A percentile compares a stretch with the other conserved stretches of the same genome.
phyloP scores from a whole-genome alignment of 2,888 invertebrate species.

The Acleris sparsana region DNA sequence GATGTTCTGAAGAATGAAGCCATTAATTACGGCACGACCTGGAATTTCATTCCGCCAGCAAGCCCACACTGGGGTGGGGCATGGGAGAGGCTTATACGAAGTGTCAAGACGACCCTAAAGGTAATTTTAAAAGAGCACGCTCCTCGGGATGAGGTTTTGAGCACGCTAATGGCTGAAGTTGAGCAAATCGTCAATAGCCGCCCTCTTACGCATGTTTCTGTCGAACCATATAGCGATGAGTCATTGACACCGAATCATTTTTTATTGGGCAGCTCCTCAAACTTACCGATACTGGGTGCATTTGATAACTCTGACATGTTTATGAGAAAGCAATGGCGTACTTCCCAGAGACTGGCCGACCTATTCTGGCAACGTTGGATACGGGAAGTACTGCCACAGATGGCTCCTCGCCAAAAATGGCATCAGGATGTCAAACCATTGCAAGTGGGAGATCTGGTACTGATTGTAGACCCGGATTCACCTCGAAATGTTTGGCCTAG shows the following conservation, averaged over 20 bases:
- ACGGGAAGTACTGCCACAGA: conserved; percentile 2
- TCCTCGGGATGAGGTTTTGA: conserved; percentile 9
- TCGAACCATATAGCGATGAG: conserved; percentile 39
- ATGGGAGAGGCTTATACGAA: background rate
- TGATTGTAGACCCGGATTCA: background rate
- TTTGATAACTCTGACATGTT: conserved; percentile 34
- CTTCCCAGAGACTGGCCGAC: conserved; percentile 38
- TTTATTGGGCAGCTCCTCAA: conserved; percentile 38
- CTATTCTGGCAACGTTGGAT: conserved; percentile 46
- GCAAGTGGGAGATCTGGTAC: conserved; percentile 1
- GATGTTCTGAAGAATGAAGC: background rate
- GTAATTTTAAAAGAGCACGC: conserved; percentile 6
- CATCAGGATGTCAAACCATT: background rate
- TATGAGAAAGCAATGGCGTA: conserved; percentile 43
- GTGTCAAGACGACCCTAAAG: background rate
- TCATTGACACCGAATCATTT: conserved; percentile 48
- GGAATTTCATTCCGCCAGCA: too few relatives aligned
- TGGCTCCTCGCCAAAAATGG: conserved; percentile 6
- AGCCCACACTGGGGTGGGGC: conserved; percentile 6
- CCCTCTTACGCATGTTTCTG: conserved; percentile 56
- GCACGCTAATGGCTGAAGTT: conserved; percentile 16
- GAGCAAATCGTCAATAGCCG: conserved; percentile 42
- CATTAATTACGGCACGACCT: background rate
- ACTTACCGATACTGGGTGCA: conserved; percentile 32
- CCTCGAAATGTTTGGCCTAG: conserved; percentile 1